Conservation (phyloP, 2,113 vertebrate genomes). For the Cottus gobio region DNA sequence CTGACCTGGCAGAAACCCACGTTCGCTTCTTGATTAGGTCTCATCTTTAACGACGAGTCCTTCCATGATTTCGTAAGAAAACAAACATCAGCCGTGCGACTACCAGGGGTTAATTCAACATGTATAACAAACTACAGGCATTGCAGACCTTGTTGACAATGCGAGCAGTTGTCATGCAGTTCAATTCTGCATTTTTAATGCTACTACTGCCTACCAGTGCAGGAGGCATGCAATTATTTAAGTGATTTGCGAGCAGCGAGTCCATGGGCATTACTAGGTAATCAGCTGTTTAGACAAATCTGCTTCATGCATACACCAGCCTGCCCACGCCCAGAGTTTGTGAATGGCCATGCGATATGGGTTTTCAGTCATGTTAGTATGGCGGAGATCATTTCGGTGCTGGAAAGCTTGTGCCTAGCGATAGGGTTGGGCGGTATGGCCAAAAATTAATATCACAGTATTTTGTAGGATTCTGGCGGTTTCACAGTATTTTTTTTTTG, state of each 20-base stretch:
- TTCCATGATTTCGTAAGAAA: background rate
- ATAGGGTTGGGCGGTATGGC: no score
- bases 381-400: background rate
- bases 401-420: background rate
- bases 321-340: background rate
- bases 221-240: background rate
- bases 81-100: background rate
- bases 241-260: background rate
- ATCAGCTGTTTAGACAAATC: background rate
- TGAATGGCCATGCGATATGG: background rate
- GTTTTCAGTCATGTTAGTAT: background rate
- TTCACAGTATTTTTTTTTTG: no score
- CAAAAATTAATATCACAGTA: no score
- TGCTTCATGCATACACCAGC: background rate
- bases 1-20: background rate
- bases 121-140: background rate
- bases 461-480: no score
- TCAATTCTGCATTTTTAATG: background rate
- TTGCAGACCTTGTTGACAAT: background rate
- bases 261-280: background rate
- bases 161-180: background rate
- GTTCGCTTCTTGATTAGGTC: background rate
- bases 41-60: background rate
- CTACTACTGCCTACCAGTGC: background rate
- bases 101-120: background rate